Evolutionary conservation across 2,113 vertebrate species (phyloP).

Genomic region (Nothobranchius kuhntae): DNA sequence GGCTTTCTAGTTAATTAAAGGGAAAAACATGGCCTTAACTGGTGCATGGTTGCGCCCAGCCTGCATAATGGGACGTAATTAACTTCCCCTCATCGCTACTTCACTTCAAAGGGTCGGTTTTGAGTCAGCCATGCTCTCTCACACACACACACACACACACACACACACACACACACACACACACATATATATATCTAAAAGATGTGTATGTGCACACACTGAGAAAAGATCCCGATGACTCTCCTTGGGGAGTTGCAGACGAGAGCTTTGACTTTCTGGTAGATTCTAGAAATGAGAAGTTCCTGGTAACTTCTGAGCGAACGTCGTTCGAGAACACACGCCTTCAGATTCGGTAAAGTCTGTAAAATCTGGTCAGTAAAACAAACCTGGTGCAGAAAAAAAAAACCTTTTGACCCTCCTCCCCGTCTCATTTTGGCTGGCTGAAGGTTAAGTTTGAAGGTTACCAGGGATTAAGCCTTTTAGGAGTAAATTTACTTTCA

Average conservation of each 20-base stretch:
- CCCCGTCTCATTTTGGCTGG: too few relatives aligned
- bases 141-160: slow-evolving; percentile 21
- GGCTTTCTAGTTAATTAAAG: slow-evolving; percentile 97
- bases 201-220: slow-evolving; percentile 53
- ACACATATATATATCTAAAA: slow-evolving; percentile 17
- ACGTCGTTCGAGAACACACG: slow-evolving; percentile 15
- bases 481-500: too few relatives aligned
- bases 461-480: too few relatives aligned
- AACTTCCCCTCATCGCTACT: slow-evolving; percentile 96
- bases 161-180: slow-evolving; percentile 22
- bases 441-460: too few relatives aligned
- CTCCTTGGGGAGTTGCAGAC: slow-evolving; percentile 60
- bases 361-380: too few relatives aligned
- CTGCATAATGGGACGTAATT: slow-evolving; percentile 92
- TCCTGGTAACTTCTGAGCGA: slow-evolving; percentile 37
- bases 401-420: too few relatives aligned
- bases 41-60: slow-evolving; percentile 87
- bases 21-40: slow-evolving; percentile 90
- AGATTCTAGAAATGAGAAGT: slow-evolving; percentile 34
- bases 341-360: background rate
- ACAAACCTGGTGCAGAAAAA: too few relatives aligned
- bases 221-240: slow-evolving; percentile 55
- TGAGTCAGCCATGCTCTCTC: slow-evolving; percentile 74
- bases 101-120: slow-evolving; percentile 87
- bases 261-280: slow-evolving; percentile 41